Evolutionary conservation across 2,888 invertebrate species (phyloP).

Genomic region (Trissoscelio sp.): DNA sequence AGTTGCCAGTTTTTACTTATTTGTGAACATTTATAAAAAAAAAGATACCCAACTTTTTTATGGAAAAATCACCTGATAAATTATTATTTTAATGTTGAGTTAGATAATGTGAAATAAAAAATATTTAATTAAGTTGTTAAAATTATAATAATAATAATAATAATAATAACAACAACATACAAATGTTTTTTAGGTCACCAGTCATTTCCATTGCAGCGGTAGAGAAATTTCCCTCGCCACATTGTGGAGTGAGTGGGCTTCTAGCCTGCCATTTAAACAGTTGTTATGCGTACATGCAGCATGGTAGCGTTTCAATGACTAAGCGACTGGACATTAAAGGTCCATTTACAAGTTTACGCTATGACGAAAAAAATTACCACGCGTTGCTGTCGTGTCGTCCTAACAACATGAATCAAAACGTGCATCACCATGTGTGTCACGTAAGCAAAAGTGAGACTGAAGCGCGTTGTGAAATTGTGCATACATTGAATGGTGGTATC

Average conservation of each 20-base stretch:
- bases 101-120: no score
- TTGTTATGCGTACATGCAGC: conserved; percentile 87
- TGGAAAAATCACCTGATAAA: no score
- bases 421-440: conserved; percentile 84
- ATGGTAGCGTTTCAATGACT: conserved; percentile 74
- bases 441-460: conserved; percentile 83
- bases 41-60: no score
- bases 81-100: no score
- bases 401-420: conserved; percentile 84
- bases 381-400: conserved; percentile 90
- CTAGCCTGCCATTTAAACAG: conserved; percentile 90
- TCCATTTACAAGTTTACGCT: conserved; percentile 90
- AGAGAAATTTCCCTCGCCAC: conserved; percentile 70
- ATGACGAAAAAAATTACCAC: conserved; percentile 89
- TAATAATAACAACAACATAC: no score
- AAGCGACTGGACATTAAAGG: conserved; percentile 87
- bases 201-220: conserved; percentile 87
- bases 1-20: no score
- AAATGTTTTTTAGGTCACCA: conserved; percentile 85
- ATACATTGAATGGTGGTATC: conserved; percentile 88
- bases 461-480: conserved; percentile 85
- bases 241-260: conserved; percentile 85
- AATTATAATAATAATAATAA: no score
- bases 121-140: neutral
- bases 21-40: no score